Evolutionary conservation across 2,888 invertebrate genomes (phyloP).

Genomic region (Cryptocephalus primarius): DNA sequence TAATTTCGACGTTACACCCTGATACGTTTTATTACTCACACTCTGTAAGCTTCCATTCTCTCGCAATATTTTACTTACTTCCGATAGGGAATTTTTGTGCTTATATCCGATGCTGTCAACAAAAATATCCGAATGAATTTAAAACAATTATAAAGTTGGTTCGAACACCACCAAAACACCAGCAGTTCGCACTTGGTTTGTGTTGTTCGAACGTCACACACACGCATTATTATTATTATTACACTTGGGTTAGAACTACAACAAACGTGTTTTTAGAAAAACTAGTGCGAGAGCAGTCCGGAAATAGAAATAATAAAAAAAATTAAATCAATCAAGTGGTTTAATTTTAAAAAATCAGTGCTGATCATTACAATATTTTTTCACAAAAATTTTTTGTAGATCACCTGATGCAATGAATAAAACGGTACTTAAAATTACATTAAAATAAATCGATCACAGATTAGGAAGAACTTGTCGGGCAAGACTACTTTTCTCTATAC

Average conservation of each 20-base stretch:
- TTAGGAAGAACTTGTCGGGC: constrained; percentile 1
- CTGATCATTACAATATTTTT: constrained; percentile 8
- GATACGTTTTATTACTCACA: not conserved
- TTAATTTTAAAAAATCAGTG: constrained; percentile 12
- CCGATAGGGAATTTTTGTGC: constrained; percentile 1
- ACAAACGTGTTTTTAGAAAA: not conserved
- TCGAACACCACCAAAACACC: not conserved
- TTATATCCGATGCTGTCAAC: constrained; percentile 10
- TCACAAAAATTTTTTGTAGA: constrained; percentile 5
- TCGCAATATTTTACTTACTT: not conserved
- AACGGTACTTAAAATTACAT: not conserved
- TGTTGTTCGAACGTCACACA: no score
- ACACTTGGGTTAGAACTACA: no score
- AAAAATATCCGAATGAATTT: constrained; percentile 4
- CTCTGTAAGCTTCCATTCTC: not conserved
- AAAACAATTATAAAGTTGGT: not conserved
- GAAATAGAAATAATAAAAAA: constrained; percentile 10
- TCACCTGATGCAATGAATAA: not conserved
- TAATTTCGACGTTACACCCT: not conserved
- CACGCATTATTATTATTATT: no score
- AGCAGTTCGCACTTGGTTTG: no score
- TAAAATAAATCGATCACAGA: constrained; percentile 10
- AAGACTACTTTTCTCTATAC: no score
- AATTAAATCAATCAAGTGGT: constrained; percentile 4
- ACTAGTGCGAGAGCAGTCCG: constrained; percentile 4